Base-by-base conservation (phyloP, 2,113 vertebrate genomes). In the Fregetta grallaria region DNA sequence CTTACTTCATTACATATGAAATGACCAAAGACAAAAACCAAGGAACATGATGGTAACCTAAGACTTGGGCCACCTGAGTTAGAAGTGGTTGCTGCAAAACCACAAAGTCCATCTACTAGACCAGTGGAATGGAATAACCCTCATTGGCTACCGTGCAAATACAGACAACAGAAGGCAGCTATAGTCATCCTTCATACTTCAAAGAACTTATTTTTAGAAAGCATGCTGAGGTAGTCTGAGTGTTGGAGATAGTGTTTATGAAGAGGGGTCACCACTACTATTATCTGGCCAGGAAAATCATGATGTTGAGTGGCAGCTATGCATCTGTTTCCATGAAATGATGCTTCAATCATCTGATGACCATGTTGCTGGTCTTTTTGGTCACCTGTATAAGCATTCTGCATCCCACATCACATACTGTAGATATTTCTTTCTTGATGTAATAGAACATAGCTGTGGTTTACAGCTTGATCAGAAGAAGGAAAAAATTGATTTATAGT, bases 381-480 rank as follows among this genome's bases (percentile, higher is more conserved):
- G 79, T 85, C 86, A 71, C 15, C 9, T 88, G 44, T 44, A 88
- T 30, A 83, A 86, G 68, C 89, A 95, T 80, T 53, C 55, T 52
- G 61, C 40, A 90, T 61, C 63, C 78, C 32, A 72, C 3, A 34
- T 90, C 62, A 87, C 44, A 63, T 17, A 38, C 38, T 38, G 38
- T 38, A 38, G 38, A 38, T 38, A 38, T 38, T 38, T 38, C 38
- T 38, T 38, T 38, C 38, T 38, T 38, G 38, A 38, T 38, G 38
- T 38, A 87, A 71, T 19, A 63, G 67, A 93, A 56, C 52, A 63
- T 47, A 92, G 77, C 34, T 72, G 93, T 96, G 86, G 97, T 97
- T 97, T 98, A 97, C 90, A 96, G 84, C 93, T 97, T 97, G 87
- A 95, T 79, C 92, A 96, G 84, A 86, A 92, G 87, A 71, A 97